Evolutionary conservation across 2,888 invertebrate genomes (phyloP).

Genomic region (Cosmorhoe ocellata): DNA sequence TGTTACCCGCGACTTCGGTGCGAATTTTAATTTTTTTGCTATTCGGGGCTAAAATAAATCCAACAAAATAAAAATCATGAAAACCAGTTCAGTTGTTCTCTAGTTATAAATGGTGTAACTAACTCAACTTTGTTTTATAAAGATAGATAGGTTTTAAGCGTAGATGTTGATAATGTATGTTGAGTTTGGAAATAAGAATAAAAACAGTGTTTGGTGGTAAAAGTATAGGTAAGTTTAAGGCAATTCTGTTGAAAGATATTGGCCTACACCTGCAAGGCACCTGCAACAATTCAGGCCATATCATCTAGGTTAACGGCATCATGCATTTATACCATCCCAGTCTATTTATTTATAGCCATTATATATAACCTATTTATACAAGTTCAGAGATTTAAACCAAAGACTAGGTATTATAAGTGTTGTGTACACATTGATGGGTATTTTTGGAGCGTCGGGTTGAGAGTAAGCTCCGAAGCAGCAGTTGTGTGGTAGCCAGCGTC

Average conservation of each 20-base stretch:
- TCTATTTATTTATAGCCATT: slow-evolving; percentile 54
- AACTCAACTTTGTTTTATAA: no score
- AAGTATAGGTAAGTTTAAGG: no score
- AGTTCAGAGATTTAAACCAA: slow-evolving; percentile 66
- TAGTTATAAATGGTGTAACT: no score
- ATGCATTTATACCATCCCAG: slow-evolving; percentile 44
- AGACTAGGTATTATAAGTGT: slow-evolving; percentile 73
- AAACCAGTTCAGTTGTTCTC: no score
- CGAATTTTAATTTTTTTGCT: no score
- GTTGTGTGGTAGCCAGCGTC: slow-evolving; percentile 62
- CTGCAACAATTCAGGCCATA: slow-evolving; percentile 24
- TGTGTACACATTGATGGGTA: slow-evolving; percentile 77
- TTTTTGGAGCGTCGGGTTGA: slow-evolving; percentile 66
- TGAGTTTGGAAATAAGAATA: no score
- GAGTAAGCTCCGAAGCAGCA: slow-evolving; percentile 54
- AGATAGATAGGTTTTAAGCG: no score
- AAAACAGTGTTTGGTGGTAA: no score
- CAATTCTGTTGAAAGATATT: neutral
- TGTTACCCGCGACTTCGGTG: no score
- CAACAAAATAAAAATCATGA: no score
- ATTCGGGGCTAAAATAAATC: no score
- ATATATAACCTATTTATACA: slow-evolving; percentile 23
- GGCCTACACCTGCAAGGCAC: slow-evolving; percentile 10
- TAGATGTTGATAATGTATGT: no score
- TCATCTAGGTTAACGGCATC: slow-evolving; percentile 47